Base-by-base conservation (phyloP, 2,113 vertebrate genomes). In the Axis porcinus region DNA sequence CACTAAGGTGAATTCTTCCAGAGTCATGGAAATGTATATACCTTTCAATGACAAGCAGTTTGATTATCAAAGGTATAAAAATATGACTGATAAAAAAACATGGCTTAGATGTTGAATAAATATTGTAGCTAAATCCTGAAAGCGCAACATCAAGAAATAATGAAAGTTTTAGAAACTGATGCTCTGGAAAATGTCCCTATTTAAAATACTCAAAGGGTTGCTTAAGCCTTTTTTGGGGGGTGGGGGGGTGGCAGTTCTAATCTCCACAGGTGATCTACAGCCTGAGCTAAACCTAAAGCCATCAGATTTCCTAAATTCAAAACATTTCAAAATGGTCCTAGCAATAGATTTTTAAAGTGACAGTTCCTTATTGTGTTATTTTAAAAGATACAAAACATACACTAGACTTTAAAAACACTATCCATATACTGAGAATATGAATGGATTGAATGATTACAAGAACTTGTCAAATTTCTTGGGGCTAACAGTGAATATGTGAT, bases 81-180 rank as follows among this genome's bases (percentile, higher is more conserved):
- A 92, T 60, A 97, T 87, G 58, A 90, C 33, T 90, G 58, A 95
- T 86, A 81, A 95, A 96, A 93, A 81, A 76, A 90, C 30, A 76
- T 74, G 52, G 14, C 28, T 95, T 95, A 96, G 19, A 95, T 82
- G 45, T 84, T 86, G 64, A 92, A 40, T 96, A 96, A 97, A 97
- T 95, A 97, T 85, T 95, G 70, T 89, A 92, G 33, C 74, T 95
- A 96, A 96, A 96, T 89, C 64, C 54, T 84, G 52, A 97, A 95
- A 94, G 57, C 13, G 43, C 83, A 90, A 85, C 40, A 95, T 91
- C 55, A 91, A 94, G 83, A 95, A 94, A 95, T 96, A 96, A 97
- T 78, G 43, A 74, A 92, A 93, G 83, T 54, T 96, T 95, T 90
- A 96, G 94, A 97, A 97, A 96, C n/a, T 28, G 96, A 88, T 94